Conservation (phyloP, 1,140 invertebrate genomes). For the Zaprionus capensis region DNA sequence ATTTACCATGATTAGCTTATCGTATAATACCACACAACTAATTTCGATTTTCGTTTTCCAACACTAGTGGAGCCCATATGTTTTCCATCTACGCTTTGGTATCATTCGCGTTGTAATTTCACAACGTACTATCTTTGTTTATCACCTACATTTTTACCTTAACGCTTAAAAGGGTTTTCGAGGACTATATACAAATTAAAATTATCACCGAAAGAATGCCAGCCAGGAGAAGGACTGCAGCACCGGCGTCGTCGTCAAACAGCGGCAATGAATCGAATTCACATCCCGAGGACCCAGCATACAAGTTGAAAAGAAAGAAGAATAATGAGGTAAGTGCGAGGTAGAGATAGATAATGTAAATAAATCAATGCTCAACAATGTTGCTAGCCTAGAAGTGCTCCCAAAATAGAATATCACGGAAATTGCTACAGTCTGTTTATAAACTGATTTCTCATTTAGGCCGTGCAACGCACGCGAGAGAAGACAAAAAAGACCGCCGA, state of each 20-base stretch:
- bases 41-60: slow-evolving; percentile 44
- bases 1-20: slow-evolving; percentile 27
- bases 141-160: slow-evolving; percentile 38
- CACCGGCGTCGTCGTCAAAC: slow-evolving; percentile 49
- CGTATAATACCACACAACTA: slow-evolving; percentile 62
- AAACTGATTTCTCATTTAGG: slow-evolving; percentile 57
- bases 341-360: slow-evolving; percentile 28
- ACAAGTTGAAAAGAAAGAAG: slow-evolving; percentile 77
- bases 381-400: slow-evolving; percentile 55
- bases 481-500: slow-evolving; percentile 73
- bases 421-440: slow-evolving; percentile 11
- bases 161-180: slow-evolving; percentile 10
- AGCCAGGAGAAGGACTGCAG: slow-evolving; percentile 71
- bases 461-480: slow-evolving; percentile 77
- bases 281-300: slow-evolving; percentile 61
- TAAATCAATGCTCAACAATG: slow-evolving; percentile 41
- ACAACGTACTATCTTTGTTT: slow-evolving; percentile 50
- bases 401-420: slow-evolving; percentile 55
- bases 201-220: slow-evolving; percentile 79
- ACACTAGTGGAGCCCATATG: slow-evolving; percentile 60
- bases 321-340: slow-evolving; percentile 74
- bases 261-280: slow-evolving; percentile 46
- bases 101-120: slow-evolving; percentile 70
- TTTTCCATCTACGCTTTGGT: slow-evolving; percentile 63
- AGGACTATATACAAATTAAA: slow-evolving; percentile 71